phyloP scores from a whole-genome alignment of 1,140 invertebrate species.

The Dreissena rostriformis region DNA sequence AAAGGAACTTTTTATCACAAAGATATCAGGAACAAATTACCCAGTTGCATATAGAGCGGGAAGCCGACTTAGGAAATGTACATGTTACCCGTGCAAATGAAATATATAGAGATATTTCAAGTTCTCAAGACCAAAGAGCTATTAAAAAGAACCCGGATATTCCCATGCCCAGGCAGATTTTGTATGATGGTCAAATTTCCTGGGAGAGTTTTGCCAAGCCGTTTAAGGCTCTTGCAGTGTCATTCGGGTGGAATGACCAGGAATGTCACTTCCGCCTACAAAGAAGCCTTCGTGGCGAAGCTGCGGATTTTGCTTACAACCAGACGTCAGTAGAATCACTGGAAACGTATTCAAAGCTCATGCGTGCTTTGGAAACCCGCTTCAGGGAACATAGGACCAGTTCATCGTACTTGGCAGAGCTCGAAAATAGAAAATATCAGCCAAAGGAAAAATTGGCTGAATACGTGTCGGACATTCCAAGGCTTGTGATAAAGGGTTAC shows the following conservation, averaged over 20 bases:
- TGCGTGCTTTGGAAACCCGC: slow-evolving; percentile 11
- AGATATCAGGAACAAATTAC: too few species aligned
- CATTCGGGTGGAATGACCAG: slow-evolving; percentile 19
- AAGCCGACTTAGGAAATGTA: too few species aligned
- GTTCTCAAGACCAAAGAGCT: too few species aligned
- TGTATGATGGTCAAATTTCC: slow-evolving; percentile 14
- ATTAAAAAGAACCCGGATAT: too few species aligned
- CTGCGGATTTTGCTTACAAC: slow-evolving; percentile 30
- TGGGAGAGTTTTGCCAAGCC: slow-evolving; percentile 33
- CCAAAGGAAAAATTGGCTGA: slow-evolving; percentile 43
- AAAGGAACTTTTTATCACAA: too few species aligned
- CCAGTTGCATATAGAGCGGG: too few species aligned
- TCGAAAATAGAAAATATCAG: slow-evolving; percentile 22
- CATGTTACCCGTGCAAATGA: too few species aligned
- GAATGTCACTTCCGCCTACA: slow-evolving; percentile 11
- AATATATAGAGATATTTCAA: too few species aligned
- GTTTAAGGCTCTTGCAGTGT: slow-evolving; percentile 13
- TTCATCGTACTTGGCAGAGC: slow-evolving; percentile 38
- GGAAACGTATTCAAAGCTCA: not conserved
- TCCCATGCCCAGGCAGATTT: slow-evolving; percentile 19
- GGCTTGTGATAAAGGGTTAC: slow-evolving; percentile 36
- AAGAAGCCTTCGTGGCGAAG: slow-evolving; percentile 25
- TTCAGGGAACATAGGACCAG: slow-evolving; percentile 21
- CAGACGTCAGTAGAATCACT: slow-evolving; percentile 18
- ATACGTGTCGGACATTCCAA: slow-evolving; percentile 27